A percentile compares a stretch with the other conserved stretches of the same genome.
Conservation (phyloP, 2,888 invertebrate genomes). For the Lycia hirtaria region DNA sequence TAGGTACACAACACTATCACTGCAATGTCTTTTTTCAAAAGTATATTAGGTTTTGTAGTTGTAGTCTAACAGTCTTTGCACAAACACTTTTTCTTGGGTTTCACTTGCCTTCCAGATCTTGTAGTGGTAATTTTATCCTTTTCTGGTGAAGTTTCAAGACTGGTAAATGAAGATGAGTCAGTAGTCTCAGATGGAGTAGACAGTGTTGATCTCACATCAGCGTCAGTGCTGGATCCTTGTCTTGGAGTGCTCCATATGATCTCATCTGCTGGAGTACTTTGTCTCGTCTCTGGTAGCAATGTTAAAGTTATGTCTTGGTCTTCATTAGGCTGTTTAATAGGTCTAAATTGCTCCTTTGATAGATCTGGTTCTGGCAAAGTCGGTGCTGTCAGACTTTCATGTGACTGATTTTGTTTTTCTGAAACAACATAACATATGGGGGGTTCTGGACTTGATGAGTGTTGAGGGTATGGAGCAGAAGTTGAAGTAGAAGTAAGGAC, state of each 20-base stretch:
- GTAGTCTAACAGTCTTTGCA: neutral
- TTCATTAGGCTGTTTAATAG: neutral
- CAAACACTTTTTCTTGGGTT: neutral
- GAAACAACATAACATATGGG: too few species aligned
- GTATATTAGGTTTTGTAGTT: neutral
- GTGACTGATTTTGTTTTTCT: too few species aligned
- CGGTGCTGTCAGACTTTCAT: too few species aligned
- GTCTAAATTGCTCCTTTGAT: neutral
- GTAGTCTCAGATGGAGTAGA: neutral
- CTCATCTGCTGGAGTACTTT: neutral
- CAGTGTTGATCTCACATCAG: neutral
- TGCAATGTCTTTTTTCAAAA: neutral
- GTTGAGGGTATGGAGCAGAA: neutral
- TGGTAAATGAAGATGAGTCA: neutral
- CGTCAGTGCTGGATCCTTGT: neutral
- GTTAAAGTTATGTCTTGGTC: neutral
- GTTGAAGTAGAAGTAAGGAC: neutral
- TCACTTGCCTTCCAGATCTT: neutral
- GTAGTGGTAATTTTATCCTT: neutral
- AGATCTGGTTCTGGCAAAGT: neutral
- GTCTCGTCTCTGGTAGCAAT: neutral
- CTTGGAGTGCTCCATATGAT: neutral
- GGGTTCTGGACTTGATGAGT: neutral
- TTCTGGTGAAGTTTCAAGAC: constrained; percentile 2
- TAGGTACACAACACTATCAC: constrained; percentile 3